phyloP scores from a whole-genome alignment of 2,888 invertebrate species.

The Perdita meconis region DNA sequence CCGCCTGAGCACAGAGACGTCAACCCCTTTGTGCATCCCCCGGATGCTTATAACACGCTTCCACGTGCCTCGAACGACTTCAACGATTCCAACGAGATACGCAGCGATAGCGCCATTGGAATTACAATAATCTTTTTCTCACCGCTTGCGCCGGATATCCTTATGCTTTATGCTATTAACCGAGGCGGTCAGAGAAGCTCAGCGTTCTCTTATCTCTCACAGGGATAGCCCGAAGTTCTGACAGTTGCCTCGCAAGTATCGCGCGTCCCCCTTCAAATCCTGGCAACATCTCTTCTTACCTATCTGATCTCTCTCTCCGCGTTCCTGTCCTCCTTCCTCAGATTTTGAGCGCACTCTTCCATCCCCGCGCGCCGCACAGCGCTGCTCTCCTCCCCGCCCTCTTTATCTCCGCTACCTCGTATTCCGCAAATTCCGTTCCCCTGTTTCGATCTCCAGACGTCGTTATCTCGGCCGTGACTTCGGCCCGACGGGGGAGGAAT shows the following conservation, averaged over 20 bases:
- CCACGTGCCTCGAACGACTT: constrained; percentile 40
- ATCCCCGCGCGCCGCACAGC: constrained; percentile 1
- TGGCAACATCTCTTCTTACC: background rate
- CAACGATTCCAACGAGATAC: constrained; percentile 45
- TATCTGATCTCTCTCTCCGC: background rate
- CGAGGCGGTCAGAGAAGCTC: background rate
- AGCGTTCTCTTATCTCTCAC: background rate
- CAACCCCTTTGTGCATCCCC: constrained; percentile 56
- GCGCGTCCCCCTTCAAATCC: background rate
- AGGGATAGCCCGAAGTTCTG: background rate
- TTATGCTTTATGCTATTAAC: background rate
- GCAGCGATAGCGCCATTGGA: constrained; percentile 1
- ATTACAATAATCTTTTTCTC: constrained; percentile 38
- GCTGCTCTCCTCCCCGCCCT: background rate
- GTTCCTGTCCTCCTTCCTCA: background rate
- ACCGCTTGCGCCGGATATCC: background rate
- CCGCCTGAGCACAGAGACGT: constrained; percentile 35
- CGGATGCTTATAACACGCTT: constrained; percentile 32
- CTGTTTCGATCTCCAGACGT: constrained; percentile 9
- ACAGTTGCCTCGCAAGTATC: background rate
- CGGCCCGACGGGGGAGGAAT: constrained; percentile 34
- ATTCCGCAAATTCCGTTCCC: constrained; percentile 16
- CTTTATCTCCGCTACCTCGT: constrained; percentile 4
- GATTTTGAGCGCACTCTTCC: background rate
- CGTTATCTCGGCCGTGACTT: constrained; percentile 30